These are phyloP conservation scores for Peromyscus polionotus DNA, from an alignment of 2,113 vertebrate species.

Conservation along the genomic window DNA sequence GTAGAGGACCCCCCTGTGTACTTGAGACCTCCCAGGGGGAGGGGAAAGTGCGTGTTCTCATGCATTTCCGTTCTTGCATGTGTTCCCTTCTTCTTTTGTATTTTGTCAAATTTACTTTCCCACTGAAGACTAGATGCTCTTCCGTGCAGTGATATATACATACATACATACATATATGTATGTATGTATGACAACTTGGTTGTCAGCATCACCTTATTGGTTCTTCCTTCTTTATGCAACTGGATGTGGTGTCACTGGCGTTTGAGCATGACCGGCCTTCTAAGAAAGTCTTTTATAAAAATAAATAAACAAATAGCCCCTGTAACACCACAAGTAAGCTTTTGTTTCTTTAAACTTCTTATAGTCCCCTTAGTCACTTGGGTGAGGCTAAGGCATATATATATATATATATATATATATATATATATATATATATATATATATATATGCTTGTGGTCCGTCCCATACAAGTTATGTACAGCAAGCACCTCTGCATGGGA, in stretches of 20 bases:
- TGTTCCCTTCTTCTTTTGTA: neutral
- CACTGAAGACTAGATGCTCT: neutral
- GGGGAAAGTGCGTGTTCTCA: neutral
- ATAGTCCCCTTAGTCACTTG: neutral
- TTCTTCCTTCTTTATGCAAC: neutral
- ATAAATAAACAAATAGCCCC: neutral
- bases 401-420: too few relatives aligned
- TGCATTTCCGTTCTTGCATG: neutral
- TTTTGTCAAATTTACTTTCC: neutral
- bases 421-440: too few relatives aligned
- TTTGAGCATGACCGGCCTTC: neutral
- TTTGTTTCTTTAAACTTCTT: neutral
- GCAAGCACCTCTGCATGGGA: neutral
- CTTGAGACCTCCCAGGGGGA: neutral
- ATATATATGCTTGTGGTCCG: too few relatives aligned
- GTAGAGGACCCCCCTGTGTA: neutral
- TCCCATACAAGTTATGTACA: neutral
- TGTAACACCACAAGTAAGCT: neutral
- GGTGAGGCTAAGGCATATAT: neutral
- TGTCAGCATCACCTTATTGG: neutral
- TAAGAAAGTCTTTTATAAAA: neutral
- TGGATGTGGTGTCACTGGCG: neutral
- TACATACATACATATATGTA: too few relatives aligned
- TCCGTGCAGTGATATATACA: too few relatives aligned
- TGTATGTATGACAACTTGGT: neutral